Conservation (phyloP, 1,140 invertebrate genomes). For the Odontomachus brunneus region DNA sequence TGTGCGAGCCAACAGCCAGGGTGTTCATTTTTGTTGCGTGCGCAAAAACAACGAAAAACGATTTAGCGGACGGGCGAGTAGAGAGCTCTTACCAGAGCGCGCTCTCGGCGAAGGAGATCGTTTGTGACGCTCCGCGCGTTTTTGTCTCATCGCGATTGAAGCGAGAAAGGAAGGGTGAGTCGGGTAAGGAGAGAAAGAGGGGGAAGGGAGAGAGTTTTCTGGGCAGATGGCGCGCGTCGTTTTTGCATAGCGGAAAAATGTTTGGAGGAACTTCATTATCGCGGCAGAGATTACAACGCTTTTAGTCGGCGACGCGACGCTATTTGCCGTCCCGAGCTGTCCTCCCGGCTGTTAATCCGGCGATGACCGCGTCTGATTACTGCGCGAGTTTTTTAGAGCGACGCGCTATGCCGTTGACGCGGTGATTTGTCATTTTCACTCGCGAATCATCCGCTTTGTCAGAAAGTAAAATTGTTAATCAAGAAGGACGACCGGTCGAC, state of each 20-base stretch:
- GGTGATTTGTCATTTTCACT: slow-evolving; percentile 39
- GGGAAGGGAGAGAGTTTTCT: slow-evolving; percentile 37
- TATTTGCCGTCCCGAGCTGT: slow-evolving; percentile 37
- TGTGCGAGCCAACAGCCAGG: slow-evolving; percentile 35
- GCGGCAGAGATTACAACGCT: slow-evolving; percentile 52
- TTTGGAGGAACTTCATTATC: slow-evolving; percentile 50
- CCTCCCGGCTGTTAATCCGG: slow-evolving; percentile 30
- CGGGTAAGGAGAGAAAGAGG: too few species aligned
- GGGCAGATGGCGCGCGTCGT: slow-evolving; percentile 32
- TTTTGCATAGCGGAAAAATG: slow-evolving; percentile 52
- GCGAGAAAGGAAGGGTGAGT: too few species aligned
- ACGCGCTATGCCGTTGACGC: background rate
- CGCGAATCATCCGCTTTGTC: slow-evolving; percentile 31
- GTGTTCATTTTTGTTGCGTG: slow-evolving; percentile 42
- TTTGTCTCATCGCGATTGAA: slow-evolving; percentile 39
- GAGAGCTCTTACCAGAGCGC: slow-evolving; percentile 41
- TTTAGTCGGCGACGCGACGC: slow-evolving; percentile 38
- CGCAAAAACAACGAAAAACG: slow-evolving; percentile 40
- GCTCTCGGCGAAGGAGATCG: slow-evolving; percentile 51
- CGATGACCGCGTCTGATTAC: slow-evolving; percentile 47
- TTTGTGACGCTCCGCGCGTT: slow-evolving; percentile 42
- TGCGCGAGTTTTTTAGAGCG: background rate
- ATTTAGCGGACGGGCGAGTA: slow-evolving; percentile 26
- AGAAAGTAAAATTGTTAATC: slow-evolving; percentile 42
- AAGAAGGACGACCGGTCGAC: slow-evolving; percentile 3